Evolutionary conservation across 2,113 vertebrate genomes (phyloP).

Genomic region (Terrapene triunguis): DNA sequence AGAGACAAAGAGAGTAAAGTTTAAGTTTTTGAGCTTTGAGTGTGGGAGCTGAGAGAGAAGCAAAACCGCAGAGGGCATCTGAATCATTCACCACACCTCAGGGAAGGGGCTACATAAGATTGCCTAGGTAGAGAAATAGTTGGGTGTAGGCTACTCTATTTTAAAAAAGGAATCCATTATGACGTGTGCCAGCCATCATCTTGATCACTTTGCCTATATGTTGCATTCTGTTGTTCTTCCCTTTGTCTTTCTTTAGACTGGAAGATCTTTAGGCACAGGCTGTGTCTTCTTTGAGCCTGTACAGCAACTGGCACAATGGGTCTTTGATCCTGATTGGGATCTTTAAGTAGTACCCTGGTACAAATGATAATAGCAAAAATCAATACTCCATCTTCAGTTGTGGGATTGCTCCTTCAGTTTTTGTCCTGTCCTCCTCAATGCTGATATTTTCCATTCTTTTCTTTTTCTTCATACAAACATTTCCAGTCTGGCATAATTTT

Average conservation of each 20-base stretch:
- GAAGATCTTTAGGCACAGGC: not conserved
- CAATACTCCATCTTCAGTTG: not conserved
- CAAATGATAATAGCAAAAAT: not conserved
- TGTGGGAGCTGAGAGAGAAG: not conserved
- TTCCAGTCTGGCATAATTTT: conserved; percentile 70
- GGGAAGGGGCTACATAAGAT: not conserved
- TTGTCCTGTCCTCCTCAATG: conserved; percentile 8
- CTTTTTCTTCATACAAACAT: conserved; percentile 56
- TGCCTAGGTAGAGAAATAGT: not conserved
- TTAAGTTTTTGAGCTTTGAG: not conserved
- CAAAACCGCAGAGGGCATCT: not conserved
- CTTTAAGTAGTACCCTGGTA: not conserved
- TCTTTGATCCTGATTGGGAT: not conserved
- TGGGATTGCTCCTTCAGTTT: not conserved
- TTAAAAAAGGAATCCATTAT: not conserved
- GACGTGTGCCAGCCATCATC: not conserved
- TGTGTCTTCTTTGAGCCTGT: not conserved
- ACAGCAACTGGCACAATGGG: not conserved
- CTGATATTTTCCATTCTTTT: conserved; percentile 36
- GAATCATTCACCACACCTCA: not conserved
- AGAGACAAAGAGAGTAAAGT: not conserved
- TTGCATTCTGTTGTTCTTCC: not conserved
- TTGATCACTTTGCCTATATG: not conserved
- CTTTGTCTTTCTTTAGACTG: not conserved
- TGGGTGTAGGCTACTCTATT: not conserved